These are phyloP conservation scores for Euura saliciscinereae DNA, from an alignment of 1,140 invertebrate genomes.

Conservation along the genomic window DNA sequence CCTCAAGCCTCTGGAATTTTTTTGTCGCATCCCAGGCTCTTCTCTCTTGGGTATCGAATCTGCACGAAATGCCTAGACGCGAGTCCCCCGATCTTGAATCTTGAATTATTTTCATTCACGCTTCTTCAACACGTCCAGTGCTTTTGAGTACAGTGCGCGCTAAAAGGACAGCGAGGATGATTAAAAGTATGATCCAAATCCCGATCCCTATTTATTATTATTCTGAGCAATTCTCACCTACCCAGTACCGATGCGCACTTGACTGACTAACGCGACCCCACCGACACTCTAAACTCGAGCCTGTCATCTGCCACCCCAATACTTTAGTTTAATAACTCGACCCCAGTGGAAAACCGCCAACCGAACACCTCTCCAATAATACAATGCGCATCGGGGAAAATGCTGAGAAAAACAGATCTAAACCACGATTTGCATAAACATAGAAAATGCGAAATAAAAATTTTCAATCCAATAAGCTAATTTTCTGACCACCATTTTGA, in stretches of 20 bases:
- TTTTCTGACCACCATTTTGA: too few species aligned
- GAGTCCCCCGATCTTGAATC: background rate
- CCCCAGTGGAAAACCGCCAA: too few species aligned
- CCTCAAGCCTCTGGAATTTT: background rate
- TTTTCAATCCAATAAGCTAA: too few species aligned
- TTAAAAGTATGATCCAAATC: background rate
- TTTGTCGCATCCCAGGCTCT: background rate
- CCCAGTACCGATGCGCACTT: background rate
- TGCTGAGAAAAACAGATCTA: too few species aligned
- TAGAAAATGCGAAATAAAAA: too few species aligned
- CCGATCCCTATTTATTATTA: background rate
- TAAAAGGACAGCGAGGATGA: background rate
- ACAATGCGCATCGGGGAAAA: too few species aligned
- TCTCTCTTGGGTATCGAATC: too few species aligned
- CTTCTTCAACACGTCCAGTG: background rate
- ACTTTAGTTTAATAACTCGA: conserved; percentile 1
- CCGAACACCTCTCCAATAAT: too few species aligned
- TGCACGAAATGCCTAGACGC: background rate
- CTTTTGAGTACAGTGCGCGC: background rate
- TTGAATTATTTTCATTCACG: background rate
- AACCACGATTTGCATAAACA: too few species aligned
- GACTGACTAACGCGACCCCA: background rate
- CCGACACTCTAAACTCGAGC: background rate
- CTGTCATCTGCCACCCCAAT: conserved; percentile 6
- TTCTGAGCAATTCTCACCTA: background rate